Percentiles rank a stretch among this genome's conserved stretches.
These are phyloP conservation scores for Solen grandis DNA, from an alignment of 1,140 invertebrate species.

Conservation along the genomic window DNA sequence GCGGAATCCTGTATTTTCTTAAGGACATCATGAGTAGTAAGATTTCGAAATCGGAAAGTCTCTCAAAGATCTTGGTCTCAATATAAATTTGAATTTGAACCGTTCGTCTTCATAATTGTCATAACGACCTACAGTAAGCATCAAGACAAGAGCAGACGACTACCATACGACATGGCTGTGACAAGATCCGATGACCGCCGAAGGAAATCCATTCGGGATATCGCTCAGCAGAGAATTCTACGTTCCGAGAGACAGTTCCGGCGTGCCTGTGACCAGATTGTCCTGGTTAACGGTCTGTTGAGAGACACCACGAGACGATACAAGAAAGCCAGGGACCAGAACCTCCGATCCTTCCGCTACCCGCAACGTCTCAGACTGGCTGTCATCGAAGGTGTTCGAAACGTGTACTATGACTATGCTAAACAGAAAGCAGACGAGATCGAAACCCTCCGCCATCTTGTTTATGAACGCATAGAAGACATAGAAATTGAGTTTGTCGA, in stretches of 20 bases:
- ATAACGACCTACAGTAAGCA: too few species aligned
- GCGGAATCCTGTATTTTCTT: too few species aligned
- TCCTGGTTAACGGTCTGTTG: slow-evolving; percentile 48
- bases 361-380: slow-evolving; percentile 51
- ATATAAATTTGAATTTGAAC: too few species aligned
- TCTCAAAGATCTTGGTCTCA: too few species aligned
- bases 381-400: slow-evolving; percentile 57
- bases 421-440: slow-evolving; percentile 33
- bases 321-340: slow-evolving; percentile 41
- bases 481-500: slow-evolving; percentile 2
- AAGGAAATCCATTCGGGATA: too few species aligned
- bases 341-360: slow-evolving; percentile 52
- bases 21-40: too few species aligned
- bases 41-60: too few species aligned
- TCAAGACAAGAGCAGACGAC: too few species aligned
- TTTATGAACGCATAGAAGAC: neutral
- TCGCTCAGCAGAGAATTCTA: slow-evolving; percentile 9
- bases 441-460: slow-evolving; percentile 8
- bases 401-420: slow-evolving; percentile 62
- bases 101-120: too few species aligned
- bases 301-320: slow-evolving; percentile 33
- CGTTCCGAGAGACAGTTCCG: slow-evolving; percentile 39
- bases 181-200: too few species aligned
- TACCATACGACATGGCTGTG: too few species aligned
- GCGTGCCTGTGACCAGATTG: slow-evolving; percentile 57